Evolutionary conservation across 2,888 invertebrate species (phyloP).

Genomic region (Synergus japonicus): DNA sequence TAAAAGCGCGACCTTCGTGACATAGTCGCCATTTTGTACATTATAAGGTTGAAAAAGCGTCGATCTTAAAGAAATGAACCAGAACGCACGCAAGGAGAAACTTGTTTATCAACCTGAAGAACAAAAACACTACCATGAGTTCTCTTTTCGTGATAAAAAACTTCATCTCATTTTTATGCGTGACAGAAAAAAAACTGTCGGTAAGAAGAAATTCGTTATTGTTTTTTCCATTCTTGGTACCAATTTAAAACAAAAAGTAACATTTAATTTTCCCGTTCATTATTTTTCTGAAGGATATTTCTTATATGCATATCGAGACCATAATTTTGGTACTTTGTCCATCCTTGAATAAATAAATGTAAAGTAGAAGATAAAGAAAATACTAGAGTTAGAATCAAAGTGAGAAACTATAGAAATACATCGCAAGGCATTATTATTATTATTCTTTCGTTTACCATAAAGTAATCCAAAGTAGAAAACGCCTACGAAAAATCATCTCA

Average conservation of each 20-base stretch:
- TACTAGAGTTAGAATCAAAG: not conserved
- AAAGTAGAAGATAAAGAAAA: not conserved
- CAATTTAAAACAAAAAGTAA: not conserved
- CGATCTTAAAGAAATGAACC: constrained; percentile 2
- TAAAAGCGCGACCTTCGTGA: constrained; percentile 13
- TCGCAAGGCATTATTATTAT: constrained; percentile 3
- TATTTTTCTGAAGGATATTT: not conserved
- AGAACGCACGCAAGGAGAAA: constrained; percentile 4
- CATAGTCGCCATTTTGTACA: not conserved
- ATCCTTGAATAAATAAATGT: not conserved
- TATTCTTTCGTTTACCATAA: constrained; percentile 6
- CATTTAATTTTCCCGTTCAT: not conserved
- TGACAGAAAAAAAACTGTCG: not conserved
- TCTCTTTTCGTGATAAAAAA: not conserved
- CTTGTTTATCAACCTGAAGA: not conserved
- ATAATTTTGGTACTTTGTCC: not conserved
- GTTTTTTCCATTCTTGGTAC: not conserved
- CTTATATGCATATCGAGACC: not conserved
- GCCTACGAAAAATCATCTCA: constrained; percentile 7
- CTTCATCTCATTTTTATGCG: not conserved
- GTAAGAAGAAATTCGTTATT: not conserved
- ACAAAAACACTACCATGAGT: not conserved
- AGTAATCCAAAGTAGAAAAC: not conserved
- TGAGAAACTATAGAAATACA: not conserved
- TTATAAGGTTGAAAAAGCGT: not conserved